These are phyloP conservation scores for Cyprinodon diabolis DNA, from an alignment of 2,797 vertebrate genomes.

Conservation along the genomic window DNA sequence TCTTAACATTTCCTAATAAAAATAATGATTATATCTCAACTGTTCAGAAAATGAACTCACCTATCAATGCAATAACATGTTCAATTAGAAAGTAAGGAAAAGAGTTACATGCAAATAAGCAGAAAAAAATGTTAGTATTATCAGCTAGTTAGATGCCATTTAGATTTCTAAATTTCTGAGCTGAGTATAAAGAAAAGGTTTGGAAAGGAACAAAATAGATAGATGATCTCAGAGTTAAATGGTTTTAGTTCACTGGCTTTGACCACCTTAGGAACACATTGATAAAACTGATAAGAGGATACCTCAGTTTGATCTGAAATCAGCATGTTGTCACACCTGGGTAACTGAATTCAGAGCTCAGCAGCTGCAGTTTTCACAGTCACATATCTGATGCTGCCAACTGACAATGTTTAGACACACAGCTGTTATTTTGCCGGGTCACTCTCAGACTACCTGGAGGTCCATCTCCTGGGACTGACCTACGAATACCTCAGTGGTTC, in stretches of 20 bases:
- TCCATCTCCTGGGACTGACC: neutral
- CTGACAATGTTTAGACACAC: neutral
- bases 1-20: neutral
- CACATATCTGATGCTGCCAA: neutral
- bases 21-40: neutral
- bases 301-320: neutral
- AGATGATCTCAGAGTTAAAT: neutral
- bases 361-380: conserved; percentile 1
- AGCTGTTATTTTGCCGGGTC: neutral
- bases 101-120: neutral
- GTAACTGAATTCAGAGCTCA: neutral
- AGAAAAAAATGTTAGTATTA: neutral
- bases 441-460: neutral
- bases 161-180: neutral
- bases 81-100: neutral
- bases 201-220: neutral
- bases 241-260: neutral
- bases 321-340: neutral
- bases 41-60: neutral
- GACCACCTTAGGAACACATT: neutral
- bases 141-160: neutral
- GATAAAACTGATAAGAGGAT: neutral
- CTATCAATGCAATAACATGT: neutral
- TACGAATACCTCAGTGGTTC: neutral
- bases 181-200: neutral